A percentile compares a stretch with the other conserved stretches of the same genome.
Conservation (phyloP, 2,888 invertebrate genomes). For the Stegophylla sp. region DNA sequence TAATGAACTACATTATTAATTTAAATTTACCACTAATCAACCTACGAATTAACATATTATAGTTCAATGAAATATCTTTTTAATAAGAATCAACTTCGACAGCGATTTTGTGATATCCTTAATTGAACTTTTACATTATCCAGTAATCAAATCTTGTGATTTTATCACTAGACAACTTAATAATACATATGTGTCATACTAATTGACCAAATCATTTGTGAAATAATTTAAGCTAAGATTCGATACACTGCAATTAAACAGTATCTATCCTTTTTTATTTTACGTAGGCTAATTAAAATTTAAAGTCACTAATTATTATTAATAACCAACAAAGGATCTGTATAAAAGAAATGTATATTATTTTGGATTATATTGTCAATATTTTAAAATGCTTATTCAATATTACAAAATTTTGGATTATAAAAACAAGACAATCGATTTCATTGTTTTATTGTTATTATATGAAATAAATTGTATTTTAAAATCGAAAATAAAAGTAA, state of each 20-base stretch:
- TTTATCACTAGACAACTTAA: no score
- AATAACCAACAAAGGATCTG: not conserved
- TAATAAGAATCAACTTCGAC: no score
- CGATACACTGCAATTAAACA: not conserved
- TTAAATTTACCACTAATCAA: no score
- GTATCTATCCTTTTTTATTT: not conserved
- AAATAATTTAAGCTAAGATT: not conserved
- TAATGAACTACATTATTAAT: no score
- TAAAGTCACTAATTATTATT: constrained; percentile 22
- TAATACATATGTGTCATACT: no score
- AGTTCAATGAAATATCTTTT: no score
- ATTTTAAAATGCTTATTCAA: not conserved
- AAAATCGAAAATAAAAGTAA: not conserved
- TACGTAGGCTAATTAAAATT: not conserved
- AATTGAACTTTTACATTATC: no score
- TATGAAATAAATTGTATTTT: not conserved
- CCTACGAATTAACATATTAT: no score
- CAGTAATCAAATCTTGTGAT: no score
- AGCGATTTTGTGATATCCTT: no score
- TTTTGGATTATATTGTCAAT: not conserved
- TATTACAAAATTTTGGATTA: not conserved
- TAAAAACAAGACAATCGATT: not conserved
- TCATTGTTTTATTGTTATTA: not conserved
- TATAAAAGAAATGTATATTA: not conserved
- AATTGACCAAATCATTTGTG: not conserved